Conservation (phyloP, 37 sponge, comb jelly and placozoan genomes). For the Chondrilla cf. caribensis region DNA sequence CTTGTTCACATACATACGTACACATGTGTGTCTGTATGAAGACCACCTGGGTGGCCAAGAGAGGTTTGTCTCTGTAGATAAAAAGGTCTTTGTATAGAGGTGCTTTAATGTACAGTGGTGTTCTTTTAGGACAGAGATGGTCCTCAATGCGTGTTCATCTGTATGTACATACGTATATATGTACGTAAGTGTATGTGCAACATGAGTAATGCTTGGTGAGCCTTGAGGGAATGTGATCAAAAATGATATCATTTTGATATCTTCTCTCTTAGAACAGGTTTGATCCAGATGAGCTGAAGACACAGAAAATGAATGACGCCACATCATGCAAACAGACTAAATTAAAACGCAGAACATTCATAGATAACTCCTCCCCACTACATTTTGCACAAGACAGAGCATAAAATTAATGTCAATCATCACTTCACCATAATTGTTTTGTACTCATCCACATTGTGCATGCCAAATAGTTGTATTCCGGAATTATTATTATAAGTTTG, state of each 20-base stretch:
- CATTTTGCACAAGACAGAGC: not conserved
- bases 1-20: not conserved
- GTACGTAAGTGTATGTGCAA: conserved; percentile 4
- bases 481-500: no score
- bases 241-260: no score
- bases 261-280: no score
- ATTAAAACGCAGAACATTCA: no score
- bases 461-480: not conserved
- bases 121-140: no score
- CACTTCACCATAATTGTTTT: not conserved
- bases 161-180: not conserved
- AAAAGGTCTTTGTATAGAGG: not conserved
- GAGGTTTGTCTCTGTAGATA: not conserved
- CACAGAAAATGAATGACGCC: not conserved
- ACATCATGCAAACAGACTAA: not conserved
- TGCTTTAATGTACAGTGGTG: no score
- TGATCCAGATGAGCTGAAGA: not conserved
- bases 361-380: not conserved
- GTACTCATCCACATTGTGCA: not conserved
- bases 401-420: not conserved
- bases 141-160: not conserved
- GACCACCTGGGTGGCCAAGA: not conserved
- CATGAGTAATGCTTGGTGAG: not conserved
- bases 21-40: not conserved
- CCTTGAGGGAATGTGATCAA: no score